Percentiles rank a stretch among this genome's conserved stretches.
phyloP scores from a whole-genome alignment of 2,797 vertebrate genomes.

The Phyllotis vaccarum region DNA sequence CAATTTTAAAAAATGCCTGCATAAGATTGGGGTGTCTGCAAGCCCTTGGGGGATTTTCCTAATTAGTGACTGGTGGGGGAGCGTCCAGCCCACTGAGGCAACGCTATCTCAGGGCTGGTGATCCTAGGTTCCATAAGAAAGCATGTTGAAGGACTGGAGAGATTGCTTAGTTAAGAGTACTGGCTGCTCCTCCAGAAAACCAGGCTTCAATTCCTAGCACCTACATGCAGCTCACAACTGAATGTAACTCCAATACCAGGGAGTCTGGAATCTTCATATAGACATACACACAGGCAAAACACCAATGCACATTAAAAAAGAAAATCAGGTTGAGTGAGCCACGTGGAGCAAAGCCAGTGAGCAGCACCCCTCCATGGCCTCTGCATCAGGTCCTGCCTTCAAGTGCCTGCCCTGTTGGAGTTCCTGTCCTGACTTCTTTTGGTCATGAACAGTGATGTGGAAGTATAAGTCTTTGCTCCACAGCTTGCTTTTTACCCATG shows the following conservation, averaged over 20 bases:
- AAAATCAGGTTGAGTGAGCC: background rate
- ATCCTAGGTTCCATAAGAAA: background rate
- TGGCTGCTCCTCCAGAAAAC: background rate
- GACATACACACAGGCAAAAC: background rate
- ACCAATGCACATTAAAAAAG: background rate
- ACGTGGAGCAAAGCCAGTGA: background rate
- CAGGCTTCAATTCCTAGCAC: background rate
- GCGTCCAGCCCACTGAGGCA: no score
- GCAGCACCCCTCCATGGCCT: background rate
- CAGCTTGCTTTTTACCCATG: background rate
- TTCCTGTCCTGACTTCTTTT: background rate
- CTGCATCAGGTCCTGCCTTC: background rate
- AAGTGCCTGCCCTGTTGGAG: background rate
- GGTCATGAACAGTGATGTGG: background rate
- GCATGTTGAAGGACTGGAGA: background rate
- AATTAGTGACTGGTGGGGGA: background rate
- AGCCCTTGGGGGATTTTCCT: background rate
- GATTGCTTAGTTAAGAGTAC: background rate
- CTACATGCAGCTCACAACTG: background rate
- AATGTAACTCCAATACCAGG: background rate
- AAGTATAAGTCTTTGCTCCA: background rate
- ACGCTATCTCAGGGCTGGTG: background rate
- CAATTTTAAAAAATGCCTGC: background rate
- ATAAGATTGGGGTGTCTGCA: no score
- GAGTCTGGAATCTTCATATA: background rate